Base-by-base conservation (phyloP, 2,888 invertebrate genomes). In the Hofmannophila pseudospretella region DNA sequence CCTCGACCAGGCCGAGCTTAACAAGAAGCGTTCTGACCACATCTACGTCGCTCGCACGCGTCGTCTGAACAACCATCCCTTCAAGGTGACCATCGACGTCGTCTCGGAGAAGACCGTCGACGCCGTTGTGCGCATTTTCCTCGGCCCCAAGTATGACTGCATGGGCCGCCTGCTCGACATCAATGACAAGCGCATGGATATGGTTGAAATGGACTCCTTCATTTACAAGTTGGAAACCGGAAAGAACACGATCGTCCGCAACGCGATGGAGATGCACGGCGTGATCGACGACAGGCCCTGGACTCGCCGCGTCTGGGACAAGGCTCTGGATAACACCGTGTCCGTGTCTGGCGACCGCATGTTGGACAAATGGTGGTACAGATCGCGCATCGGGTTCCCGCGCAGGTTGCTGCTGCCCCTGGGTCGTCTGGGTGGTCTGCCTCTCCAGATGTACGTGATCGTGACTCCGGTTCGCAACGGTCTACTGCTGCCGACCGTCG, bases 111-210 rank as follows among this genome's bases (percentile, higher is more conserved):
- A 89, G 56, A 69, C 85, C 3, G 77, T 80, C 20, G 89, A 90
- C 49, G 89, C 89, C 32, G 89, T 92, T 7, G 89, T 93, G 8
- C 90, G 92, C 39, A 73, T 91, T 9, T 93, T 89, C 87, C 70
- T 93, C 45, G 93, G 92, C 54, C 93, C 93, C 25, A 92, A 92
- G 71, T 90, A 86, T 74, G 91, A 93, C 70, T 88, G 90, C 67
- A 81, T 88, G 56, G 91, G 90, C 41, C 88, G 88, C 38, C 75
- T 88, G 14, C 69, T 90, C 32, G 81, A 84, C 54, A 66, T 81
- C 44, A 76, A 84, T 55, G 80, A 82, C 65, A 79, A 75, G 40
- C 78, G 85, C 34, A 42, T 55, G 27, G 79, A 82, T 45, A 84
- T 86, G 84, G 55, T 86, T 13, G 86, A 86, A 45, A 74, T 86